Base-by-base conservation (phyloP, 1,140 invertebrate genomes). In the Trachymyrmex septentrionalis region DNA sequence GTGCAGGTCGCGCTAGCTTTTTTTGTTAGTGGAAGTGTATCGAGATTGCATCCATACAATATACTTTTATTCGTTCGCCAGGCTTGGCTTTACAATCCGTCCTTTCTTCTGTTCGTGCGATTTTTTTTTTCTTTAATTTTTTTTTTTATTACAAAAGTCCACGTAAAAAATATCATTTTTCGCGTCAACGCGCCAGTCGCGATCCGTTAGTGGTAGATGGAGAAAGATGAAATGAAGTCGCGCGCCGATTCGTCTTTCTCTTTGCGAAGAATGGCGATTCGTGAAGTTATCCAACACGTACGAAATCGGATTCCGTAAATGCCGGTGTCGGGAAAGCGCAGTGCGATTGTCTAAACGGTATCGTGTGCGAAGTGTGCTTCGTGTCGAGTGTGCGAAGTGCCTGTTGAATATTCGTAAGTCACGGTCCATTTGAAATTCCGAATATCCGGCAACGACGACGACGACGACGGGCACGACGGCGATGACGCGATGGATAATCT, bases 381-480 rank as follows among this genome's bases (percentile, higher is more conserved):
- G 44, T 24, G 61, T 27, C 53, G 75, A 69, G 63, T 59, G 38
- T 21, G 53, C 75, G 19, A 86, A 80, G 63, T 84, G 80, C 64
- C 61, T 87, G 67, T 73, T 80, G 80, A 89, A 89, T 89, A 88
- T 85, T 87, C 81, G 81, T 67, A 72, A 80, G 72, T 85, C 78
- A 84, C 71, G 86, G 67, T 86, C 67, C 81, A 87, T 89, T 89
- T 85, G 88, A 85, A 73, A 87, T 89, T 87, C 85, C 77, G 63
- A 87, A 89, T 87, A 85, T 78, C 77, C 66, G 44, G n/a, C 69
- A 57, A 80, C 66, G 71, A 63, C 64, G 81, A 80, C 66, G 71
- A 63, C 64, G 81, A 30, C 34, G 55, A 50, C 69, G 21, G 27
- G 12, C 61, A 48, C 21, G 27, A 57, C 67, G 63, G 55, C 64